Percentiles rank a stretch among this genome's conserved stretches.
Conservation (phyloP, 2,113 vertebrate species). For the Thermophis baileyi region DNA sequence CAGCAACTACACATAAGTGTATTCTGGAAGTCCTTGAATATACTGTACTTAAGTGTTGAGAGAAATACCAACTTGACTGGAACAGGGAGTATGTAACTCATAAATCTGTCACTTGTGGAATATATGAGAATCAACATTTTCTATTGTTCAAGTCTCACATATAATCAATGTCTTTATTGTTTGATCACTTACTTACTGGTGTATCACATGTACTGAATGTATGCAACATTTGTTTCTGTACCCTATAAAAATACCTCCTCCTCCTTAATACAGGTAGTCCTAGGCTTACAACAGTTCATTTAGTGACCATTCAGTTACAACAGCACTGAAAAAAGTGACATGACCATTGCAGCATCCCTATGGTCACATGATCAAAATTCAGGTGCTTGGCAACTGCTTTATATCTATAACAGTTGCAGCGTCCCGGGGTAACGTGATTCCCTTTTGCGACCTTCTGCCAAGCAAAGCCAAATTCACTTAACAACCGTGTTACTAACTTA, state of each 20-base stretch:
- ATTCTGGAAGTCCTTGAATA: not conserved
- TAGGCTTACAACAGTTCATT: too few species aligned
- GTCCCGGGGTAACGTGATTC: too few species aligned
- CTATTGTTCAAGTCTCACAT: not conserved
- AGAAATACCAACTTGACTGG: not conserved
- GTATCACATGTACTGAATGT: not conserved
- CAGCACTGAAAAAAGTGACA: too few species aligned
- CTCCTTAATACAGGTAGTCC: not conserved
- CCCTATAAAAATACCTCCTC: not conserved
- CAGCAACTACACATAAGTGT: not conserved
- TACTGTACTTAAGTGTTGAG: not conserved
- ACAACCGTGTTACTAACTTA: too few species aligned
- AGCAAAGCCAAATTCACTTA: too few species aligned
- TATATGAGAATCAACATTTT: not conserved
- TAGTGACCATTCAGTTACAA: too few species aligned
- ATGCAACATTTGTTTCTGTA: not conserved
- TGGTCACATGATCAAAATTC: too few species aligned
- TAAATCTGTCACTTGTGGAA: not conserved
- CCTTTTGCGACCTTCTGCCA: too few species aligned
- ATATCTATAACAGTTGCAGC: too few species aligned
- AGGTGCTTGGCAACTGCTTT: too few species aligned
- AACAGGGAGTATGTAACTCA: not conserved
- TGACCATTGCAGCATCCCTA: too few species aligned
- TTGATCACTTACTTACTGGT: not conserved
- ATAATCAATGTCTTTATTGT: not conserved